phyloP scores from a whole-genome alignment of 2,113 vertebrate genomes.

The Psophia crepitans region DNA sequence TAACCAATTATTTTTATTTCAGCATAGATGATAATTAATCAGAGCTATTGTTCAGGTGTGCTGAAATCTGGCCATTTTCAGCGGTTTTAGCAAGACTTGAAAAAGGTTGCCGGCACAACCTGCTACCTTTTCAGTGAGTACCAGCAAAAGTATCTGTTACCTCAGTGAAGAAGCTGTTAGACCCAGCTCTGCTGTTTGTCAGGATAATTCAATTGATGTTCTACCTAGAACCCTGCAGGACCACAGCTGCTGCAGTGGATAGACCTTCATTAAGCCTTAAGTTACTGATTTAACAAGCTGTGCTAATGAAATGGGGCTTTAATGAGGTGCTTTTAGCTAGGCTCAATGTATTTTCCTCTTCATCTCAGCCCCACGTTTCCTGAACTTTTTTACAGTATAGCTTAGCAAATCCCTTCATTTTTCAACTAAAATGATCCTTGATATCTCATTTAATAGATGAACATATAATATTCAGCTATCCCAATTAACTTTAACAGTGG shows the following conservation, averaged over 20 bases:
- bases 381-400: not conserved
- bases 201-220: conserved; percentile 32
- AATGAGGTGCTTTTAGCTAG: conserved; percentile 26
- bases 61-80: not conserved
- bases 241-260: not conserved
- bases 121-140: not conserved
- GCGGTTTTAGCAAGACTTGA: not conserved
- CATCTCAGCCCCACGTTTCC: not conserved
- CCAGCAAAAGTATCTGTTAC: not conserved
- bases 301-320: conserved; percentile 13
- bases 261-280: conserved; percentile 34
- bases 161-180: not conserved
- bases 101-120: not conserved
- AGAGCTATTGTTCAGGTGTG: not conserved
- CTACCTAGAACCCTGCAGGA: conserved; percentile 53
- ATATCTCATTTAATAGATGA: not conserved
- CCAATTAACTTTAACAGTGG: not conserved
- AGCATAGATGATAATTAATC: not conserved
- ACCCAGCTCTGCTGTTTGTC: not conserved
- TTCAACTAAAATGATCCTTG: not conserved
- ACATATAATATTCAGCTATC: not conserved
- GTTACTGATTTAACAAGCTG: conserved; percentile 36
- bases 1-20: conserved; percentile 28
- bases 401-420: not conserved
- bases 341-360: not conserved